Base-by-base conservation (phyloP, 1,140 invertebrate genomes). In the Eriosoma lanigerum region DNA sequence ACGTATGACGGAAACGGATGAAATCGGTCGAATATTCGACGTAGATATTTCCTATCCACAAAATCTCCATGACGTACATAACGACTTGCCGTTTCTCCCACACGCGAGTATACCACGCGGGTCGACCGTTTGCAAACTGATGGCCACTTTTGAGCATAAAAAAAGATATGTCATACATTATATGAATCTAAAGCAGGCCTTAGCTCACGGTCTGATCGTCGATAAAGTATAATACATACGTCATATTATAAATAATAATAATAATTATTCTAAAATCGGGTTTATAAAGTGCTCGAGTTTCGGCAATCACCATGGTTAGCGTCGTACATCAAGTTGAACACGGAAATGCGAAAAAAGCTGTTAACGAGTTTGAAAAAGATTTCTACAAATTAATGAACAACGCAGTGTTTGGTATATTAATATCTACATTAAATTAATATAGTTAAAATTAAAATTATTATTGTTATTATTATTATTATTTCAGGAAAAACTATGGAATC, bases 271-370 rank as follows among this genome's bases (percentile, higher is more conserved):
- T n/a, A n/a, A n/a, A n/a, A 38, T 4, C 32, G 8, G 32, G 32
- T 38, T 38, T 38, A 38, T 8, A 38, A 8, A 8, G 32, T 38
- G 32, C 56, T 86, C 60, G 81, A 82, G 81, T 86, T 86, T 83
- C 81, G 83, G 48, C 85, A 86, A 82, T 80, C 52, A 64, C 13
- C 81, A 44, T 86, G 84, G 85, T 75, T 86, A 26, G 82, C 84
- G 75, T 13, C 81, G 26, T 86, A 86, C 72, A 86, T 86, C 5
- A 21, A 9, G 6, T 21, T 54, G 8, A 54, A 54, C 12, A 84
- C 83, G n/a, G 64, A 83, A 60, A 54, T 83, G 48, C 68, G 85
- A 81, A 56, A 83, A 29, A 78, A 80, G 83, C 85, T 17, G 84
- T 81, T 66, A 83, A 82, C 81, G 68, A 83, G 21, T 86, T 86